Percentiles rank a stretch among this genome's conserved stretches.
phyloP scores from a whole-genome alignment of 2,888 invertebrate genomes.

The Melanotus villosus region DNA sequence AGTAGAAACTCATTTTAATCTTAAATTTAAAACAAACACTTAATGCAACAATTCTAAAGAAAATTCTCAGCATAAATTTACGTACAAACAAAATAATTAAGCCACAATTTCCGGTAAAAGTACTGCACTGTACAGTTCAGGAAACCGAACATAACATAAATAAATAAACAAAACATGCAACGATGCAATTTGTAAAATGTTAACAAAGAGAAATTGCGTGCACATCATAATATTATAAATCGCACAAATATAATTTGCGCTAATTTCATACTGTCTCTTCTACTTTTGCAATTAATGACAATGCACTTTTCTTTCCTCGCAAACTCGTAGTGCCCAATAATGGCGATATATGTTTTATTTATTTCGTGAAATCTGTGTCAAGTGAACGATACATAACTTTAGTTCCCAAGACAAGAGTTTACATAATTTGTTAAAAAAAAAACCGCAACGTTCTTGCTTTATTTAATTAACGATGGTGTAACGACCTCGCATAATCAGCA shows the following conservation, averaged over 20 bases:
- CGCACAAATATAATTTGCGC: not conserved
- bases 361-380: constrained; percentile 3
- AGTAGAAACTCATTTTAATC: no score
- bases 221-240: not conserved
- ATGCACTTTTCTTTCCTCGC: not conserved
- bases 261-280: not conserved
- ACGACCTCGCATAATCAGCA: not conserved
- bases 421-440: not conserved
- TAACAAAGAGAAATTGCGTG: not conserved
- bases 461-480: not conserved
- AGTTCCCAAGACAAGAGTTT: not conserved
- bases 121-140: not conserved
- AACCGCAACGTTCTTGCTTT: not conserved
- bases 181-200: not conserved
- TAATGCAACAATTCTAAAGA: no score
- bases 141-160: not conserved
- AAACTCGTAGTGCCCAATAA: not conserved
- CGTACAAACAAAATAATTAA: not conserved
- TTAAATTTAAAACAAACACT: no score
- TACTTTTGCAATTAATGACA: not conserved
- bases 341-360: not conserved
- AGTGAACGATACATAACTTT: constrained; percentile 1
- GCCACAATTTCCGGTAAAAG: constrained; percentile 6
- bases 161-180: not conserved
- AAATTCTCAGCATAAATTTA: no score